Percentiles rank a stretch among this genome's conserved stretches.
Conservation (phyloP, 2,888 invertebrate species). For the Machimus rusticus region DNA sequence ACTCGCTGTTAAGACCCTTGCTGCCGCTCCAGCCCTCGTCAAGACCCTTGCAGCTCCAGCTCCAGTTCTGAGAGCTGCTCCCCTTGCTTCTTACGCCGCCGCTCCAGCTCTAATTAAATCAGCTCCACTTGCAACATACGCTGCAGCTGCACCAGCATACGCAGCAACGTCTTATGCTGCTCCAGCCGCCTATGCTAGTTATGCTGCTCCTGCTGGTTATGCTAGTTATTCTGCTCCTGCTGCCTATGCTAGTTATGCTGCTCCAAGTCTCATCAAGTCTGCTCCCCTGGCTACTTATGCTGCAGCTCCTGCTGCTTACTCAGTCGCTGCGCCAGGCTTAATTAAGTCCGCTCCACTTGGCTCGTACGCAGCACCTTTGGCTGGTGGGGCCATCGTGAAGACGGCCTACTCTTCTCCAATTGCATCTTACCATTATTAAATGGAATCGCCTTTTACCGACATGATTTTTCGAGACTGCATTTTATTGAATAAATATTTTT, state of each 20-base stretch:
- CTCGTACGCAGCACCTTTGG: slow-evolving; percentile 41
- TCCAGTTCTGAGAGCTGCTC: not conserved
- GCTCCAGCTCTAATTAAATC: slow-evolving; percentile 39
- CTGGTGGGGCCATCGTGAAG: slow-evolving; percentile 47
- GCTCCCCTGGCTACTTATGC: slow-evolving; percentile 51
- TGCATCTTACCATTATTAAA: not conserved
- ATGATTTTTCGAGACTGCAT: not conserved
- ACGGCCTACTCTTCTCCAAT: not conserved
- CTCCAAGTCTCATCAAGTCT: not conserved
- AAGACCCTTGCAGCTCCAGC: not conserved
- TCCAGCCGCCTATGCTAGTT: slow-evolving; percentile 35
- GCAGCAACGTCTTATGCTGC: not conserved
- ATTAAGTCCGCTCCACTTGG: slow-evolving; percentile 45
- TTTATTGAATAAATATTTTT: not conserved
- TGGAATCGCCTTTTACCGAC: not conserved
- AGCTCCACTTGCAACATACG: not conserved
- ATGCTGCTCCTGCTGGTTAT: slow-evolving; percentile 26
- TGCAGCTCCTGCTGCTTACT: slow-evolving; percentile 53
- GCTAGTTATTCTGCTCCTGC: slow-evolving; percentile 1
- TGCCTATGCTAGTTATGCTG: not conserved
- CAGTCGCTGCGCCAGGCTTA: not conserved
- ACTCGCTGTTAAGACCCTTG: slow-evolving; percentile 45
- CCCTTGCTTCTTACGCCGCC: not conserved
- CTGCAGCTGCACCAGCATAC: not conserved
- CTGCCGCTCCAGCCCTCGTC: slow-evolving; percentile 49